Conservation (phyloP, 2,113 vertebrate species). For the Hemibagrus wyckioides region DNA sequence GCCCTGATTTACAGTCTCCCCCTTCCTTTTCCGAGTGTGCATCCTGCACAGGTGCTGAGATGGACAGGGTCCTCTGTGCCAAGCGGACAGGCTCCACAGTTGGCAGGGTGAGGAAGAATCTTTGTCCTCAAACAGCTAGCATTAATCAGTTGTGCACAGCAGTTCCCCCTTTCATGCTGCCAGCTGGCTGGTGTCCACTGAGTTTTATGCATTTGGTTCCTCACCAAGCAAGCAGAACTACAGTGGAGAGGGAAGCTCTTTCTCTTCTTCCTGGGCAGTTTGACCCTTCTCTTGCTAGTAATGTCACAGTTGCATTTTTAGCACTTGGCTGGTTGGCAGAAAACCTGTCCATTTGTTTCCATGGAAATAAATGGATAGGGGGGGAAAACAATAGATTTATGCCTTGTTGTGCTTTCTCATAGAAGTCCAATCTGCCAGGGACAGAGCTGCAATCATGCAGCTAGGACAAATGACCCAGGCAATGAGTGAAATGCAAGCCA, state of each 20-base stretch:
- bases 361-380: constrained; percentile 43
- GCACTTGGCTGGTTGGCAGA: constrained; percentile 23
- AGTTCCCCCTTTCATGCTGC: constrained; percentile 71
- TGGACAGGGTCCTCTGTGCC: constrained; percentile 55
- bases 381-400: constrained; percentile 48
- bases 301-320: constrained; percentile 57
- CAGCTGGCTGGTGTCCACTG: constrained; percentile 77
- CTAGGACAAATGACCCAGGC: constrained; percentile 20
- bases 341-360: constrained; percentile 38
- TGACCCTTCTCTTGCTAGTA: constrained; percentile 54
- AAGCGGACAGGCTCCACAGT: constrained; percentile 65
- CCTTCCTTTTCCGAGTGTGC: constrained; percentile 51
- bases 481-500: constrained; percentile 10
- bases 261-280: constrained; percentile 36
- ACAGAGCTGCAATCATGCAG: constrained; percentile 13
- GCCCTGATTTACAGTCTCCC: constrained; percentile 46
- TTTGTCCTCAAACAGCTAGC: constrained; percentile 70
- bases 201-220: constrained; percentile 68
- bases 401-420: constrained; percentile 47
- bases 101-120: constrained; percentile 53
- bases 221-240: constrained; percentile 68
- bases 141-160: constrained; percentile 72
- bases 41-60: constrained; percentile 65
- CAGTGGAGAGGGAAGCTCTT: constrained; percentile 68
- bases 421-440: constrained; percentile 20